Evolutionary conservation across 2,888 invertebrate genomes (phyloP), one percentile per base, ranked within the genome.

Genomic region (Brachyptera risi): DNA sequence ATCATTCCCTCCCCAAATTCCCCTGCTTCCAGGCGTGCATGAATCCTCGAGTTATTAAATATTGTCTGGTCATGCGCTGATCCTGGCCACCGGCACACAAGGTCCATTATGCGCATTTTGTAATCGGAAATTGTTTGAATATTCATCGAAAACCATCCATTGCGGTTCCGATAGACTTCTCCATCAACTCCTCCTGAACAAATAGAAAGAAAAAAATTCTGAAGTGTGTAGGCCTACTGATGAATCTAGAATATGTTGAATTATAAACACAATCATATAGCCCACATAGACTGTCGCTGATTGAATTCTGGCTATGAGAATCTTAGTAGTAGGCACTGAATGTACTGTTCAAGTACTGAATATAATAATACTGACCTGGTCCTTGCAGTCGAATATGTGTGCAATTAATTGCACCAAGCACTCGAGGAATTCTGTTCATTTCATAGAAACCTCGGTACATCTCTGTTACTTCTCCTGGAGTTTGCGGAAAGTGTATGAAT

Each of bases 1-100:
- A 67, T 65, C 67, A 60, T 58, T 2, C 42, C 31, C 26, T 61
- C 47, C 13, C 61, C 58, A 35, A 60, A 61, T 17, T 61, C 59
- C 19, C 58, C 42, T 11, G 15, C 47, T 31, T 59, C 49, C 21
- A 61, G 35, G 13, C 58, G 60, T 35, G 49, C 37, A 11, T 47
- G 21, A 11, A 61, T n/a, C 1, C 21, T 15, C 15, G 59, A 60
- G 13, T 50, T 27, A 23, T 62, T 62, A 19, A 61, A 62, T 21
- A 61, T 62, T 3, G 24, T 61, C 17, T 40, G 42, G 17, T 62
- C 60, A 23, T 62, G 62, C 1, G 54, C 23, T 15, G 57, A 47
- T 21, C 62, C 62, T 5, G 23, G 60, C 60, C 62, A 62, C 11
- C 60, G 17, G 5, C 60, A 38, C 2, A 61, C 62, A 35, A 62